Percentiles rank a stretch among this genome's conserved stretches.
These are phyloP conservation scores for Dysidea cf. avara DNA, from an alignment of 37 sponge, comb jelly and placozoan genomes.

Conservation along the genomic window DNA sequence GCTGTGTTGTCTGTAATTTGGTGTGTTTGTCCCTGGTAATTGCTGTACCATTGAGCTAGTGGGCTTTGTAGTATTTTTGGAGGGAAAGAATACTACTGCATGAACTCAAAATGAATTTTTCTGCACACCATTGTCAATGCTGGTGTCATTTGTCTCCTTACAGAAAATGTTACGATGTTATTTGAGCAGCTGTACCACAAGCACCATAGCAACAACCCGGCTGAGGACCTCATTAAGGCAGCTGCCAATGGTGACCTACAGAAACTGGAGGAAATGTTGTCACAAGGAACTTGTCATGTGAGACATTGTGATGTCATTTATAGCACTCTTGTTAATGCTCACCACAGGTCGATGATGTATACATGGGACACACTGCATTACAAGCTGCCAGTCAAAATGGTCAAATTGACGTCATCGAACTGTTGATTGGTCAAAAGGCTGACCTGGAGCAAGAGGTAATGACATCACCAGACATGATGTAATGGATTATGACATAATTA, in stretches of 20 bases:
- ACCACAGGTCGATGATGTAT: constrained; percentile 64
- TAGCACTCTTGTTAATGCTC: no score
- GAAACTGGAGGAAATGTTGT: constrained; percentile 22
- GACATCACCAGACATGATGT: neutral
- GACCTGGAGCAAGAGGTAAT: constrained; percentile 80
- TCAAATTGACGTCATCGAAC: constrained; percentile 66
- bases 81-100: neutral
- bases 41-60: no score
- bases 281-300: no score
- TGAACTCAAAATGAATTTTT: neutral
- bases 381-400: constrained; percentile 90
- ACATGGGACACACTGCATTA: constrained; percentile 69
- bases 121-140: neutral
- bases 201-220: constrained; percentile 53
- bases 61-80: no score
- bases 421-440: constrained; percentile 66
- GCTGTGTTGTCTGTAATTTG: neutral
- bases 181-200: constrained; percentile 70
- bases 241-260: constrained; percentile 73
- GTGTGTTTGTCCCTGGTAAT: constrained; percentile 6
- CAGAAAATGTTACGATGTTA: constrained; percentile 70
- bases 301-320: no score
- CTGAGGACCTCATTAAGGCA: constrained; percentile 71
- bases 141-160: neutral
- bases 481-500: neutral